Conservation (phyloP, 2,888 invertebrate genomes). For the Ecliptopera silaceata region DNA sequence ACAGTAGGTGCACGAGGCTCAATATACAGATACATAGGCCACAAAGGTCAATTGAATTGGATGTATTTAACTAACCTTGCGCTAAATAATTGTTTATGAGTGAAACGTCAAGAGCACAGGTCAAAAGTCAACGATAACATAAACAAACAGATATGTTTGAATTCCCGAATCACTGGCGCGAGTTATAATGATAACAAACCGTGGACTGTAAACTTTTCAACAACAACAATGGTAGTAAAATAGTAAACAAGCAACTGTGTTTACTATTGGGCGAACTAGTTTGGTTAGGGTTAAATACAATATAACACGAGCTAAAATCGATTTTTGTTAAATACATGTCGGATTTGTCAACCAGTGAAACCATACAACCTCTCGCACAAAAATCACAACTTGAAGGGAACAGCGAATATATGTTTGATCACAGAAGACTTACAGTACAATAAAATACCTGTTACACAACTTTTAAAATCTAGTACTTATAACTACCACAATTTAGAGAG, state of each 20-base stretch:
- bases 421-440: no score
- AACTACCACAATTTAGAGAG: no score
- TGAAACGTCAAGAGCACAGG: constrained; percentile 24
- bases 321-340: constrained; percentile 1
- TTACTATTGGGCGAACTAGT: not conserved
- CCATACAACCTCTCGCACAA: not conserved
- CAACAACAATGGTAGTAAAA: constrained; percentile 19
- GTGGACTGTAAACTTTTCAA: constrained; percentile 41
- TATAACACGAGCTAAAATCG: not conserved
- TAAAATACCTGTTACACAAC: no score
- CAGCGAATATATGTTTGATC: no score
- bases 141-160: constrained; percentile 6
- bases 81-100: constrained; percentile 10
- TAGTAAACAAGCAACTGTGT: constrained; percentile 23
- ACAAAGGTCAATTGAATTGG: constrained; percentile 8
- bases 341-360: not conserved
- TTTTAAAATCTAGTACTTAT: no score
- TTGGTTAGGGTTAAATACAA: not conserved
- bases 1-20: no score
- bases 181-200: constrained; percentile 36
- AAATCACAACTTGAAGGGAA: no score
- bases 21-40: no score
- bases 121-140: constrained; percentile 30
- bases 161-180: constrained; percentile 2
- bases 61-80: constrained; percentile 9